These are phyloP conservation scores for Euzophera pinguis DNA, from an alignment of 2,888 invertebrate genomes.

Conservation along the genomic window DNA sequence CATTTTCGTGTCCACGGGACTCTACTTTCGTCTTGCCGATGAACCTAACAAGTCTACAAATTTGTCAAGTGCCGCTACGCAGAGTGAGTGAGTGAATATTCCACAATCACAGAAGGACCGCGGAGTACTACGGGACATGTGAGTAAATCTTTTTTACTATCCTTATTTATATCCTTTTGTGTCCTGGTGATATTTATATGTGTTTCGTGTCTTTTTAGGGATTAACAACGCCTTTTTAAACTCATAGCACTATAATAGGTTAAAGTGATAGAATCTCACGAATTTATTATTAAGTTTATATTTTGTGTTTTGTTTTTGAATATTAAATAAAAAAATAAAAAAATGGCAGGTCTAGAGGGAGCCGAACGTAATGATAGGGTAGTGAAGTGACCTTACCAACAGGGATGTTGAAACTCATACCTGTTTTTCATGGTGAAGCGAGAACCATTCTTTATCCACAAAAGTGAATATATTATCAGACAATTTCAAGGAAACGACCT, in stretches of 20 bases:
- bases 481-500: not conserved
- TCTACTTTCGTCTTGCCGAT: not conserved
- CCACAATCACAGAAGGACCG: conserved; percentile 7
- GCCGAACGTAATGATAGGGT: not conserved
- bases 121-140: conserved; percentile 16
- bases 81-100: not conserved
- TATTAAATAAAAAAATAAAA: too few relatives aligned
- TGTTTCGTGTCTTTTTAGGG: conserved; percentile 5
- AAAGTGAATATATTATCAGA: conserved; percentile 16
- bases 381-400: not conserved
- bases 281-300: too few relatives aligned
- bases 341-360: not conserved
- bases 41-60: not conserved
- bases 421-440: not conserved
- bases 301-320: too few relatives aligned
- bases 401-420: not conserved
- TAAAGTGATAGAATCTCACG: not conserved
- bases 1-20: not conserved
- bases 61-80: not conserved
- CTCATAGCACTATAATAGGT: not conserved
- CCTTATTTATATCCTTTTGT: conserved; percentile 12
- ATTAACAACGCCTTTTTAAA: not conserved
- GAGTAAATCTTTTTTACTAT: conserved; percentile 17
- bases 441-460: conserved; percentile 14
- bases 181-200: not conserved